Conservation (phyloP, 2,113 vertebrate genomes). For the Hydropotes inermis region DNA sequence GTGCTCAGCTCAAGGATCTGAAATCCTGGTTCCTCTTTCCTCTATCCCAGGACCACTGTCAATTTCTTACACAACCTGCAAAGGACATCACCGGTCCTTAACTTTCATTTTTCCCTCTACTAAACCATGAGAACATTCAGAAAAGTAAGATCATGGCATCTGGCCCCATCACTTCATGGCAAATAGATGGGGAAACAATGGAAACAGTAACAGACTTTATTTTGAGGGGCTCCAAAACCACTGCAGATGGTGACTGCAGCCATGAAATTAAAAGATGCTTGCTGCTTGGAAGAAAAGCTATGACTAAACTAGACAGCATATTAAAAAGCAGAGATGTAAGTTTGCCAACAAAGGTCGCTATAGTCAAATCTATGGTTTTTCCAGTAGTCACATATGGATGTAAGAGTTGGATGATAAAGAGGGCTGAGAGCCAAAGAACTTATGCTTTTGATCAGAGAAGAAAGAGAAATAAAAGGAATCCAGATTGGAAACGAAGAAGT, state of each 20-base stretch:
- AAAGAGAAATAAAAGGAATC: not conserved
- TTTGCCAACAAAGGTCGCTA: not conserved
- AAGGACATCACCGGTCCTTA: fast-evolving
- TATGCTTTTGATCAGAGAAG: not conserved
- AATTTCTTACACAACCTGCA: not conserved
- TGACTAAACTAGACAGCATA: not conserved
- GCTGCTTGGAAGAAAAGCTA: not conserved
- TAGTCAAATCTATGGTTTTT: not conserved
- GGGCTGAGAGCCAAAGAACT: not conserved
- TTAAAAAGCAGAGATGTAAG: not conserved
- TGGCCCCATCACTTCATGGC: not conserved
- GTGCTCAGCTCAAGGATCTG: not conserved
- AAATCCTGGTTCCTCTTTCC: not conserved
- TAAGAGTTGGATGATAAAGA: not conserved
- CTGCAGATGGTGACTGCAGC: not conserved
- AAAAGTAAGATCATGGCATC: not conserved
- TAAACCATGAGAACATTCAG: not conserved
- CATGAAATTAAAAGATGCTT: not conserved
- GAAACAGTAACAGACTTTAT: not conserved
- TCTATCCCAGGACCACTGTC: not conserved
- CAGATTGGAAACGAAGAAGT: not conserved
- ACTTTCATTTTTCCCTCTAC: not conserved
- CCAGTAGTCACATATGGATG: not conserved
- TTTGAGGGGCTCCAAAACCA: not conserved
- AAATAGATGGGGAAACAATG: not conserved